These are phyloP conservation scores for Gerosis bhagava DNA, from an alignment of 2,888 invertebrate genomes.

Conservation along the genomic window DNA sequence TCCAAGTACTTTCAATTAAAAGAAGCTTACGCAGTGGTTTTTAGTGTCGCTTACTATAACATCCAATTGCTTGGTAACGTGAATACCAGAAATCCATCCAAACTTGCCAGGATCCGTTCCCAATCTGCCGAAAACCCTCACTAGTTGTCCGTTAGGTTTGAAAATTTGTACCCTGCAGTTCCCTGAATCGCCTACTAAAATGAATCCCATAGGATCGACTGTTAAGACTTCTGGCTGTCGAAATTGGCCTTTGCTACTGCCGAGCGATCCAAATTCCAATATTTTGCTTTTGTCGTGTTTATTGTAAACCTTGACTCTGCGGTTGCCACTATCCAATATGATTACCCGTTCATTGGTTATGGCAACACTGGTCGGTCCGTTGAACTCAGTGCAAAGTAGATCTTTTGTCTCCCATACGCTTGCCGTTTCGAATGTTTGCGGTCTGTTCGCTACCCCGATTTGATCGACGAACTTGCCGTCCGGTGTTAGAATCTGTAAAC, in stretches of 20 bases:
- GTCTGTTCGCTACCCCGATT: constrained; percentile 78
- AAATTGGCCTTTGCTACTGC: constrained; percentile 86
- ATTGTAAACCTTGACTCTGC: constrained; percentile 84
- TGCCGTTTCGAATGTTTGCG: constrained; percentile 48
- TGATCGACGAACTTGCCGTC: constrained; percentile 83
- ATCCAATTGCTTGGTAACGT: constrained; percentile 82
- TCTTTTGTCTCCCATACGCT: constrained; percentile 60
- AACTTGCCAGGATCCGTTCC: constrained; percentile 77
- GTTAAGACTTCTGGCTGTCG: constrained; percentile 88
- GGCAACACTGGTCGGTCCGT: constrained; percentile 88
- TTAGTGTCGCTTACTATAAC: constrained; percentile 84
- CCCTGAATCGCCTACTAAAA: constrained; percentile 90
- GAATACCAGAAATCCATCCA: constrained; percentile 87
- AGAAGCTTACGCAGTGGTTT: constrained; percentile 73
- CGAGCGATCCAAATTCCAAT: constrained; percentile 85
- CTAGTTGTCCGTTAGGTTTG: constrained; percentile 85
- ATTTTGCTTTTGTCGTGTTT: constrained; percentile 77
- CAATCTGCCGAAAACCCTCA: constrained; percentile 84
- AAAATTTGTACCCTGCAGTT: constrained; percentile 90
- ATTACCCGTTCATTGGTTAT: constrained; percentile 78
- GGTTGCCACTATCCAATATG: constrained; percentile 88
- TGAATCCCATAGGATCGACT: constrained; percentile 87
- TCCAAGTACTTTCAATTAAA: too few species aligned
- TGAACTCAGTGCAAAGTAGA: constrained; percentile 79
- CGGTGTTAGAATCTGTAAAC: constrained; percentile 69